phyloP scores from a whole-genome alignment of 1,140 invertebrate species.

The Drosophila micromelanica region DNA sequence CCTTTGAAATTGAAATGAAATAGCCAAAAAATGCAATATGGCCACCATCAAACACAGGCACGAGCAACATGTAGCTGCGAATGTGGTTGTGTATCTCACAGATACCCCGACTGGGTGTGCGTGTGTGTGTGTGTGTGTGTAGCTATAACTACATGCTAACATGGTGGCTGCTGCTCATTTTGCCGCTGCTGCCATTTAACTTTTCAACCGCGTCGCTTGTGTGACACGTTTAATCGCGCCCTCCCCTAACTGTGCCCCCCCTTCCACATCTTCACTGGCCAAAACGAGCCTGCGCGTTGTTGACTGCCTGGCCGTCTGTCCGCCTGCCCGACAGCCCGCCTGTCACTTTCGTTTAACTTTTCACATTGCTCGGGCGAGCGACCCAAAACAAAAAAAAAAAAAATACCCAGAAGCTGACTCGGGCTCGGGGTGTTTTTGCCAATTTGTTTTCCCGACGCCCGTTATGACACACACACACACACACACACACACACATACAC shows the following conservation, averaged over 20 bases:
- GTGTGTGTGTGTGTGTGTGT: constrained; percentile 33
- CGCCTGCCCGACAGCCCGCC: constrained; percentile 41
- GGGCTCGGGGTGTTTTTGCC: constrained; percentile 68
- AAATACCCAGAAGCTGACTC: constrained; percentile 32
- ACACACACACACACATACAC: constrained; percentile 16
- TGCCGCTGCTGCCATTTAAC: constrained; percentile 71
- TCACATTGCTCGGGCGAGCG: constrained; percentile 54
- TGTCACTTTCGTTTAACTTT: constrained; percentile 84
- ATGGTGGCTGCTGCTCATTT: constrained; percentile 72
- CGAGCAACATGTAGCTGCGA: constrained; percentile 63
- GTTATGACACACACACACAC: constrained; percentile 66
- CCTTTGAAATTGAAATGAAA: constrained; percentile 49
- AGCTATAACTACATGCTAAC: constrained; percentile 76
- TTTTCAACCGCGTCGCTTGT: constrained; percentile 72
- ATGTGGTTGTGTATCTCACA: constrained; percentile 23
- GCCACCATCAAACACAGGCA: constrained; percentile 60
- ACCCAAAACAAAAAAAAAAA: constrained; percentile 49
- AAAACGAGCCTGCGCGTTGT: constrained; percentile 56
- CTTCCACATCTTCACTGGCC: constrained; percentile 27
- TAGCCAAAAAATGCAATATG: constrained; percentile 66
- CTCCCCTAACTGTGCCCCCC: constrained; percentile 30
- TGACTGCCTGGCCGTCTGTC: constrained; percentile 33
- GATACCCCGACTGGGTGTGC: constrained; percentile 14
- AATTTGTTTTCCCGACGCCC: constrained; percentile 81
- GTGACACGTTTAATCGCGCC: constrained; percentile 79